Evolutionary conservation across 2,888 invertebrate genomes (phyloP), one percentile per base, ranked within the genome.

Genomic region (Chouioia cunea): DNA sequence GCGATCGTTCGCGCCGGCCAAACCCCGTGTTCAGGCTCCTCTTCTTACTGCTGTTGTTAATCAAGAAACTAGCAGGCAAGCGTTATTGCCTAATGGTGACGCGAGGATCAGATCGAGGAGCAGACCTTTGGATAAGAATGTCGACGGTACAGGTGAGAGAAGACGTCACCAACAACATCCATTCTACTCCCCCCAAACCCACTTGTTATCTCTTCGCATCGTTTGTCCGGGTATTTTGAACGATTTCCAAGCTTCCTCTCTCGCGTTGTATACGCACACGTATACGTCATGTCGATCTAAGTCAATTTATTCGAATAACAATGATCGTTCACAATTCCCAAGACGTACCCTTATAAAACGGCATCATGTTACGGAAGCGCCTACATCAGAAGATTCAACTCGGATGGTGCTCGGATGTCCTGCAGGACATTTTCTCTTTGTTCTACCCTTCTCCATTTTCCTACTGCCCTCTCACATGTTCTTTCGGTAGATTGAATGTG

Each of bases 1-100:
- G 76, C 82, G 83, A 22, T 85, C 83, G 43, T 80, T 80, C 70
- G 76, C 80, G 22, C 79, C 82, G 65, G 73, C 78, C 15, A 80
- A 78, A 64, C 58, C 75, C 46, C 65, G 60, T 10, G 36, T 36
- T 10, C 36, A 10, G 12, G 6, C 44, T 67, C n/a, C 50, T 56
- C 43, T 16, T 23, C 18, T 43, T 8, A 2, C 60, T 10, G 14
- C 59, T 8, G 16, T 23, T 3, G 48, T n/a, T n/a, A n/a, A n/a
- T n/a, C n/a, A n/a, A n/a, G n/a, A n/a, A n/a, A n/a, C 14, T 16
- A 47, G 23, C 18, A 16, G 14, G 20, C 47, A 15, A 18, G 10
- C 18, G 62, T 16, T 8, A 3, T 20, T 65, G 48, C 65, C 68
- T 16, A 71, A 68, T 6, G 73, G 71, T 27, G 68, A 70, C 18